These are phyloP conservation scores for Ectobius pallidus DNA, from an alignment of 2,888 invertebrate genomes.

Conservation along the genomic window DNA sequence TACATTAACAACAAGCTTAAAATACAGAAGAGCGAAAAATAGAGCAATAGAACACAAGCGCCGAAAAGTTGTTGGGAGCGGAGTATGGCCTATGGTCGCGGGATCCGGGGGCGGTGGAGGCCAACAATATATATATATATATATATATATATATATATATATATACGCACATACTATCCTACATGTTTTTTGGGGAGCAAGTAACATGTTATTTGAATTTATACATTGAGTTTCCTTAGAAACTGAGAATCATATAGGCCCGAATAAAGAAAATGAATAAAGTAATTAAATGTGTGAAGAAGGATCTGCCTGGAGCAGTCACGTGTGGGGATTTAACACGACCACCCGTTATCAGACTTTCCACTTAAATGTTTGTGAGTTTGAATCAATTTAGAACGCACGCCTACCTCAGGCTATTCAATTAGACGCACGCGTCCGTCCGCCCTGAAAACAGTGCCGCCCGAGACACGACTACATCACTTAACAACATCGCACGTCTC, in stretches of 20 bases:
- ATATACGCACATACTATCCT: background rate
- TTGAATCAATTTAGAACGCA: background rate
- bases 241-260: too few species aligned
- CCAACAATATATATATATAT: background rate
- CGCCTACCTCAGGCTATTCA: constrained; percentile 19
- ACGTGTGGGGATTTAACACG: background rate
- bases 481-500: too few species aligned
- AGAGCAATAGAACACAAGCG: too few species aligned
- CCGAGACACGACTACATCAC: too few species aligned
- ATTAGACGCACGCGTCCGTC: constrained; percentile 12
- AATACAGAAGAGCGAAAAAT: too few species aligned
- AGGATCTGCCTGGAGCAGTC: background rate
- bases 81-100: background rate
- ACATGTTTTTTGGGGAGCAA: background rate
- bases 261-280: too few species aligned
- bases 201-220: background rate
- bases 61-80: too few species aligned
- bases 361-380: background rate
- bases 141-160: background rate
- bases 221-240: too few species aligned
- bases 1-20: too few species aligned
- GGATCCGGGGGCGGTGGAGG: background rate
- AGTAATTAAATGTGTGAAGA: too few species aligned
- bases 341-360: background rate
- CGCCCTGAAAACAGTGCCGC: background rate